Base-by-base conservation (phyloP, 2,113 vertebrate genomes). In the Ptilorrhoa leucosticta region DNA sequence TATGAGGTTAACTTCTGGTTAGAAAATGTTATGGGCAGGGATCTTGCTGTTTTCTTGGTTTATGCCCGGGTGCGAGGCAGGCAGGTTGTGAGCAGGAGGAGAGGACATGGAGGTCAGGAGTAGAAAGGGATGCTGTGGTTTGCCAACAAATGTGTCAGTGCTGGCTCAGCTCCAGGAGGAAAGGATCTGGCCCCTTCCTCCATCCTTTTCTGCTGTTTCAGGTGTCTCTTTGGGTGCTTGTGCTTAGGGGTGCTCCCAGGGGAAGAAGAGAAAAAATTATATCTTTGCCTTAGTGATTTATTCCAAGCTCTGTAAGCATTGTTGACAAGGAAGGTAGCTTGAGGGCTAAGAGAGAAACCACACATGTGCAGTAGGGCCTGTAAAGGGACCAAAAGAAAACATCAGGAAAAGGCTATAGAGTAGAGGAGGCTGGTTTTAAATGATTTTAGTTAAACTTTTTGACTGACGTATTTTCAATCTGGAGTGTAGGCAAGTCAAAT, bases 341-440 rank as follows among this genome's bases (percentile, higher is more conserved):
- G 35, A 37, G 50, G 54, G 19, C 24, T 76, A 9, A 28, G 47
- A 82, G 50, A 64, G 27, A 89, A 95, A 47, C 37, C 31, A 48
- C 45, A 45, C 0, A 0, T 0, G 0, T 31, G 39, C 8, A 2
- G 13, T 2, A 39, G 24, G 15, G 16, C 30, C 11, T 54, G 1
- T 47, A 60, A 87, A 58, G 45, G 27, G 20, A 51, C 33, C 6
- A 2, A 45, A 89, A 53, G 27, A 53, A 83, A 83, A 30, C 16
- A 31, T 48, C 26, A 35, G 53, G 33, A 39, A 60, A 56, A 69
- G 30, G 14, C 56, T 86, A 6, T 11, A 23, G 72, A 54, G 33
- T 65, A 77, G 47, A 86, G 16, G 14, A 84, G 39, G 16, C 33
- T 85, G 40, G 18, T 64, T 86, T 70, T 10, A 84, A 53, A 56